Base-by-base conservation (phyloP, 2,113 vertebrate species). In the Chamaetylas fuelleborni region DNA sequence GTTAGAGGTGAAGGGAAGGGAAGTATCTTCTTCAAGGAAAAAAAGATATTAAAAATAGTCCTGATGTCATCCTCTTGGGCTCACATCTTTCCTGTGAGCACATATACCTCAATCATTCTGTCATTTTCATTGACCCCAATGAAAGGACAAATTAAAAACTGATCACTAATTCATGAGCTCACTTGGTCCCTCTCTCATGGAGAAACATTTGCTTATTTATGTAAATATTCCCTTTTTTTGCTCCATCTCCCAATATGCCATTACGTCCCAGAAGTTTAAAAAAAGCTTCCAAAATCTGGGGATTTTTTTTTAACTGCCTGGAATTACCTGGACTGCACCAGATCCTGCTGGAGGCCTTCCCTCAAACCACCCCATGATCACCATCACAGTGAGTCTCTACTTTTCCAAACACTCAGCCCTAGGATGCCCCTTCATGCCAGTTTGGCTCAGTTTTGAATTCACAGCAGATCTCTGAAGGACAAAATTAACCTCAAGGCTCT, bases 91-190 rank as follows among this genome's bases (percentile, higher is more conserved):
- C 56, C 81, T 62, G n/a, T 42, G 57, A 96, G 79, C n/a, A 77
- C 67, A 93, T 86, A 90, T 60, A 93, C 60, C 23, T 86, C 90
- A 92, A 78, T 94, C 85, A 92, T 88, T 88, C 76, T 91, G 90
- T 86, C 79, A 90, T 95, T 92, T 95, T 95, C 88, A 97, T 72
- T 94, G 82, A 92, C 92, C 53, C 51, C 67, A 83, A 78, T 81
- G 88, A 95, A 96, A 92, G 64, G 67, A 92, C 64, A 94, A 96
- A 96, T 96, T 96, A 96, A 97, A 93, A 96, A 81, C 92, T 71
- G 79, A 65, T 88, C 43, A 67, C 85, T 95, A 96, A 95, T 94
- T 92, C 74, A 87, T 50, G 38, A 76, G 45, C 33, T 92, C 66
- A 76, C 19, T 85, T 17, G 13, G 29, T 22, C 66, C 45, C 78